Percentiles rank a stretch among this genome's conserved stretches.
phyloP scores from a whole-genome alignment of 1,140 invertebrate species.

The Asobara japonica region DNA sequence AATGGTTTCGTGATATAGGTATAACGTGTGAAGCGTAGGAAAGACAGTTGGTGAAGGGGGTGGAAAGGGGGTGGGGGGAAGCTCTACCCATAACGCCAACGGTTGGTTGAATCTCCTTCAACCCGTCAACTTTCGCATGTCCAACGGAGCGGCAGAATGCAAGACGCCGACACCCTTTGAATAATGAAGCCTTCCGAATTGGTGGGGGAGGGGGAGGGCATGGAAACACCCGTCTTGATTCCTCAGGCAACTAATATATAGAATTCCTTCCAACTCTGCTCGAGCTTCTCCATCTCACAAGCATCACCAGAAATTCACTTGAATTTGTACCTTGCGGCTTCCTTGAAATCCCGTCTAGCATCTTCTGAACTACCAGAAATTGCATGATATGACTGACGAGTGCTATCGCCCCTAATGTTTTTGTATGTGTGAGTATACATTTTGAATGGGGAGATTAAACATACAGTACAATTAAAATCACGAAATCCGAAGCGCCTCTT shows the following conservation, averaged over 20 bases:
- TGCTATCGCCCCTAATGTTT: not conserved
- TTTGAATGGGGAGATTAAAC: not conserved
- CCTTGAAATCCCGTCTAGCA: constrained; percentile 6
- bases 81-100: constrained; percentile 20
- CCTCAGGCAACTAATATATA: constrained; percentile 11
- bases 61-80: not conserved
- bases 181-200: constrained; percentile 60
- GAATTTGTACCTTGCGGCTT: constrained; percentile 51
- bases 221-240: constrained; percentile 15
- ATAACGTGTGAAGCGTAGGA: not conserved
- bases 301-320: constrained; percentile 38
- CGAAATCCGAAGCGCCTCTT: not conserved
- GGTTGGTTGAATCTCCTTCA: constrained; percentile 47
- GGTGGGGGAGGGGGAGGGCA: constrained; percentile 27
- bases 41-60: constrained; percentile 2
- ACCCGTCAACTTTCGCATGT: constrained; percentile 56
- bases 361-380: not conserved
- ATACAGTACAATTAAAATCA: not conserved
- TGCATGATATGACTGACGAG: not conserved
- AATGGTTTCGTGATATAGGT: constrained; percentile 1
- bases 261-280: not conserved
- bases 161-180: constrained; percentile 62
- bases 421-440: not conserved
- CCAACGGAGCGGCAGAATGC: constrained; percentile 56
- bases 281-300: not conserved